Evolutionary conservation across 2,888 invertebrate species (phyloP), one percentile per base, ranked within the genome.

Genomic region (Prosopocoilus inquinatus): DNA sequence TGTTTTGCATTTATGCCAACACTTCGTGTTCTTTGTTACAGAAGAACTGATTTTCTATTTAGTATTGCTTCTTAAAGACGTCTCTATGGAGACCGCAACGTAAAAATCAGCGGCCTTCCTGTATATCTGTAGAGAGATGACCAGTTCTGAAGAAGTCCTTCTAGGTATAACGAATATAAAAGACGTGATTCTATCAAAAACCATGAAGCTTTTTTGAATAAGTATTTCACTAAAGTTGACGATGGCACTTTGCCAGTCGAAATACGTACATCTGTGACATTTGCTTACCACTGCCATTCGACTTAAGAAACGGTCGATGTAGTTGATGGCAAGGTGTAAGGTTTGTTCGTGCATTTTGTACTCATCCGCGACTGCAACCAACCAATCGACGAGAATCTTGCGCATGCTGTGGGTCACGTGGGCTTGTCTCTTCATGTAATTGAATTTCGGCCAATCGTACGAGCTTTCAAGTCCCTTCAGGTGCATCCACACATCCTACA

Each of bases 361-460:
- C 57, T 75, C 75, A 5, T 72, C 71, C 16, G 68, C 65, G 32
- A 77, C 74, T 16, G 68, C 64, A 0, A 69, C 70, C 32, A 77
- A 54, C 77, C 77, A 77, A 63, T 76, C 75, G 3, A 77, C 62
- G 8, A 77, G 64, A 44, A 75, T 64, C 16, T 64, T 66, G 49
- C 77, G 63, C 66, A 74, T 75, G 3, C 67, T 63, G 63, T 68
- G 67, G 35, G 55, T 71, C 32, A 77, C 36, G 50, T 73, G 67
- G 2, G 58, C 56, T 57, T 77, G 77, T 62, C 71, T 74, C 2
- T 49, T 46, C 75, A 77, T 76, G 58, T 73, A 76, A 35, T 61
- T 61, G 0, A 69, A 57, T 44, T 67, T 71, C 3, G 71, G 69
- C 55, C 65, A 59, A 11, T 64, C 61, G 20, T 59, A 48, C 5